A percentile compares a stretch with the other conserved stretches of the same genome.
Conservation (phyloP, 2,113 vertebrate genomes). For the Chitala chitala region DNA sequence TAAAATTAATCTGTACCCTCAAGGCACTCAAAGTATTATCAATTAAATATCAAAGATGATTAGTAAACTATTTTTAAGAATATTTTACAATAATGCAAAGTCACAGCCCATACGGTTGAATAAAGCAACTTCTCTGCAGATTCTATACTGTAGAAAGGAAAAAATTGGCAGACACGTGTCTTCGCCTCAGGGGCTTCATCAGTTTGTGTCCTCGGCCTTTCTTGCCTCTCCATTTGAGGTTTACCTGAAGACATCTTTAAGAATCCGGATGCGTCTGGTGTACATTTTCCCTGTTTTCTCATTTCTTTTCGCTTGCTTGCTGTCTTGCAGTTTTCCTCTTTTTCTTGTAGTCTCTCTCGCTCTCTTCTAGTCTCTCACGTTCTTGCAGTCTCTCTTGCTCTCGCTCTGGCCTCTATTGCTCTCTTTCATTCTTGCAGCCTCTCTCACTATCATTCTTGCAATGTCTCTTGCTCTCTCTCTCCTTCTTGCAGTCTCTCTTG, state of each 20-base stretch:
- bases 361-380: background rate
- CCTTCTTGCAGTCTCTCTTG: background rate
- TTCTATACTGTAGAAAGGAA: background rate
- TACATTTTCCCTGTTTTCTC: background rate
- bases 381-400: background rate
- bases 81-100: background rate
- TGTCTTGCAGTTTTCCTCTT: too few relatives aligned
- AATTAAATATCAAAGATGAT: slow-evolving; percentile 29
- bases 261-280: background rate
- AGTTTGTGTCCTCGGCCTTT: too few relatives aligned
- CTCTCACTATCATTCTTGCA: background rate
- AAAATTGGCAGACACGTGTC: too few relatives aligned
- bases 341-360: background rate
- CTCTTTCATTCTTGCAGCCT: too few relatives aligned
- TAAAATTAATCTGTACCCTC: background rate
- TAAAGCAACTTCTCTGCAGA: background rate
- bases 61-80: slow-evolving; percentile 17
- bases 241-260: too few relatives aligned
- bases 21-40: slow-evolving; percentile 13
- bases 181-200: too few relatives aligned
- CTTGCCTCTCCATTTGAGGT: too few relatives aligned
- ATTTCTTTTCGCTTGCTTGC: background rate
- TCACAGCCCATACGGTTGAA: background rate
- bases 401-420: background rate
- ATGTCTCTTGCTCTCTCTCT: background rate